A percentile compares a stretch with the other conserved stretches of the same genome.
Conservation (phyloP, 2,888 invertebrate species). For the Dryococelus australis region DNA sequence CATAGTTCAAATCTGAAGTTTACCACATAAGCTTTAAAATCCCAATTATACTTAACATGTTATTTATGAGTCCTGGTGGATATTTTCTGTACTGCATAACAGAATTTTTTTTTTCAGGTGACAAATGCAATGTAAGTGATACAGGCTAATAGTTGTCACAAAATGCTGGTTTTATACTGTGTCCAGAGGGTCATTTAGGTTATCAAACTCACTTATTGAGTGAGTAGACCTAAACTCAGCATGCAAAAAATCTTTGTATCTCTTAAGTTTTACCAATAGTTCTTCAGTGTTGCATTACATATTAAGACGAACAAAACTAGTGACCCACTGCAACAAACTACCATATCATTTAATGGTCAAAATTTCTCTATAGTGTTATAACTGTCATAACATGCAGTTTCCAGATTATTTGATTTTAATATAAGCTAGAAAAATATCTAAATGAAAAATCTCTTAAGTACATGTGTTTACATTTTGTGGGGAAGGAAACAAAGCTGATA, state of each 20-base stretch:
- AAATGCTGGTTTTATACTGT: too few relatives aligned
- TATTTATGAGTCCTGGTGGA: not conserved
- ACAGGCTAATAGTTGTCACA: too few relatives aligned
- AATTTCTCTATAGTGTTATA: not conserved
- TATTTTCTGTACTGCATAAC: not conserved
- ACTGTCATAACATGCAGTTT: not conserved
- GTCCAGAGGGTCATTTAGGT: too few relatives aligned
- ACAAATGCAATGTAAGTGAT: not conserved
- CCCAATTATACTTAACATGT: not conserved
- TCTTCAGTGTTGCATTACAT: not conserved
- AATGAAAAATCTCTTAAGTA: not conserved
- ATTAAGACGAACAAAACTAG: not conserved
- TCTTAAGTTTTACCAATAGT: too few relatives aligned
- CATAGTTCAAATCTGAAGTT: not conserved
- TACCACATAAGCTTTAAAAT: slow-evolving; percentile 16
- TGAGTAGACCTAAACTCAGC: too few relatives aligned
- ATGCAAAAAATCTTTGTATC: too few relatives aligned
- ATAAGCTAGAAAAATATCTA: not conserved
- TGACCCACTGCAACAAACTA: not conserved
- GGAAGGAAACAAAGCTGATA: not conserved
- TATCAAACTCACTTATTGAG: too few relatives aligned
- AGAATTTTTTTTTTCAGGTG: not conserved
- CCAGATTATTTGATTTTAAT: not conserved
- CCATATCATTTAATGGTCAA: not conserved
- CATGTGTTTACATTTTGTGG: not conserved